Base-by-base conservation (phyloP, 2,113 vertebrate genomes). In the Empidonax alnorum region DNA sequence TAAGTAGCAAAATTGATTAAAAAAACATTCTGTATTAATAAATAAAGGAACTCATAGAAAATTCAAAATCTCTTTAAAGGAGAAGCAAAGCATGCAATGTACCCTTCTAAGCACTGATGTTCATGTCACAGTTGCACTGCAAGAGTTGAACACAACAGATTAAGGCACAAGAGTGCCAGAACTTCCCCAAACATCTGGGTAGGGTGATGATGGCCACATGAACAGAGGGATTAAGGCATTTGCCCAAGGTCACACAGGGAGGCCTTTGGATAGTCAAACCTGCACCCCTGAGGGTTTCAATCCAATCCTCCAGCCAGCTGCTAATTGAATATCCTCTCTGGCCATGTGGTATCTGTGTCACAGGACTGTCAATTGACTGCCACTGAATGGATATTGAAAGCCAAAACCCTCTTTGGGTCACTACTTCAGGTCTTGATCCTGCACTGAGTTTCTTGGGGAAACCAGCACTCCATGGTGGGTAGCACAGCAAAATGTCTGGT, bases 111-210 rank as follows among this genome's bases (percentile, higher is more conserved):
- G n/a, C 35, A 18, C 63, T 37, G 37, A 58, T 23, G 59, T 39
- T 61, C 31, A 6, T 0, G 1, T 71, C 37, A 41, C 3, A 22
- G 56, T 7, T 39, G 44, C 14, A 53, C 28, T 9, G 0, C 0
- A 3, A 37, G 52, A 81, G 15, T 22, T 84, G 80, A 61, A 53
- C 84, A 44, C 5, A 56, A n/a, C 47, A 84, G 52, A 84, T 27
- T 17, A 50, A 49, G 79, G 39, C 30, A 52, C 20, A 35, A 37
- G 52, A 33, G 46, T 27, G 24, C 23, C 68, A 88, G 87, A 79
- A 85, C 35, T 17, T 80, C 59, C 68, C 73, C 49, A 92, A 1
- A 68, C 7, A 24, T 19, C 68, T 61, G n/a, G 12, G 15, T 49
- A 58, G 47, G 79, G 42, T 42, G 39, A 53, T 58, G 46, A 4